These are phyloP conservation scores for Acanthopagrus latus DNA, from an alignment of 2,797 vertebrate species.

Conservation along the genomic window DNA sequence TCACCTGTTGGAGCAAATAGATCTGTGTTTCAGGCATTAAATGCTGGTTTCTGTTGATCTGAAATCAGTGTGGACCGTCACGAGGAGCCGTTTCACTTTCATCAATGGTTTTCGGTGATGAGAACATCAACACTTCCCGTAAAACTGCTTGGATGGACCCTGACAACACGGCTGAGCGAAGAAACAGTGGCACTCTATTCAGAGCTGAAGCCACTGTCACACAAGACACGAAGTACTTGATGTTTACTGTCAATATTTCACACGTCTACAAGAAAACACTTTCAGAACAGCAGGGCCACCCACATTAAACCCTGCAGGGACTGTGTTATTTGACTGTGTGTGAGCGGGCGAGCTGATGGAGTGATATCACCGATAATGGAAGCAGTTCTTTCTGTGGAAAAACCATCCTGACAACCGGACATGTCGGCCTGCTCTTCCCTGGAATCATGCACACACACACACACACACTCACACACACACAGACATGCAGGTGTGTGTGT, in stretches of 20 bases:
- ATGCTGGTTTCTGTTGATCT: too few relatives aligned
- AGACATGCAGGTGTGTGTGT: not conserved
- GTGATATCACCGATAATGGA: constrained; percentile 8
- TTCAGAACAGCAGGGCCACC: not conserved
- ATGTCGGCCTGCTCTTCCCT: constrained; percentile 6
- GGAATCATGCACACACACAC: constrained; percentile 31
- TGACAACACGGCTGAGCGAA: not conserved
- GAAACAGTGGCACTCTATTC: too few relatives aligned
- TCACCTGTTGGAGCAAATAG: not conserved
- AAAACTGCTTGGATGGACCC: not conserved
- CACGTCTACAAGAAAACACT: constrained; percentile 16
- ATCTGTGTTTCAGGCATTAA: not conserved
- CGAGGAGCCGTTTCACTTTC: not conserved
- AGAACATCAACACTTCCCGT: constrained; percentile 12
- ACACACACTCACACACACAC: not conserved
- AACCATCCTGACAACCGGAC: constrained; percentile 7
- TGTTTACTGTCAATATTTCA: constrained; percentile 34
- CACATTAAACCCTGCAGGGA: not conserved
- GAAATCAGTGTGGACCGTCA: too few relatives aligned
- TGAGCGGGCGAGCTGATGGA: not conserved
- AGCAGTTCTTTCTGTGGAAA: constrained; percentile 37
- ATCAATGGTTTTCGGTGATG: not conserved
- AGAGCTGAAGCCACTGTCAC: not conserved
- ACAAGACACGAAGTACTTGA: constrained; percentile 1
- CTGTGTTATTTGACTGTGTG: not conserved